phyloP scores from a whole-genome alignment of 2,113 vertebrate species.

The Mus pahari region DNA sequence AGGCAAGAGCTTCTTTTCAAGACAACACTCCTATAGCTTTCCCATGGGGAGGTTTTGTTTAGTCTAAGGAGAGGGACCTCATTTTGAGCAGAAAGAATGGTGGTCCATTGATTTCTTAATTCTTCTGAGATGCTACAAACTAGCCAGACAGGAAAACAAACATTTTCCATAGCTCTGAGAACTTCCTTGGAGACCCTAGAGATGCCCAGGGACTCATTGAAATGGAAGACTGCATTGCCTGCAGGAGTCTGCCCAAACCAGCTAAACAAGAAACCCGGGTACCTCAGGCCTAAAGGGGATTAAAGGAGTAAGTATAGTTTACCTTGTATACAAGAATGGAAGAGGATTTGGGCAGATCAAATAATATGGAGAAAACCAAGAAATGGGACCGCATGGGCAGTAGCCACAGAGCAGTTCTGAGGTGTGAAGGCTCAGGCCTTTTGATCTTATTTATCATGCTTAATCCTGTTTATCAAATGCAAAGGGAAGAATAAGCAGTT shows the following conservation, averaged over 20 bases:
- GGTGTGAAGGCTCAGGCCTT: not conserved
- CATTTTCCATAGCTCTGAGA: no score
- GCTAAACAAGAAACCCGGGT: not conserved
- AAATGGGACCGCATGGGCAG: fast-evolving
- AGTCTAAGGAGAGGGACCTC: not conserved
- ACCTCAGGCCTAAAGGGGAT: not conserved
- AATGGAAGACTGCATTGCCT: no score
- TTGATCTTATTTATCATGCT: no score
- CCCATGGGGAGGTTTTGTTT: not conserved
- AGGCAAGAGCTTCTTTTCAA: not conserved
- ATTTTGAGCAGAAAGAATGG: not conserved
- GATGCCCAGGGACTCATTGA: no score
- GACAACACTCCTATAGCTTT: not conserved
- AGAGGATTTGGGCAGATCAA: not conserved
- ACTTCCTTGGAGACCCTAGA: no score
- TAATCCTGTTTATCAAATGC: not conserved
- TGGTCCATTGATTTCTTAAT: not conserved
- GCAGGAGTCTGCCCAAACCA: fast-evolving
- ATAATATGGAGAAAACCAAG: not conserved
- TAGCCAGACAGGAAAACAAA: not conserved
- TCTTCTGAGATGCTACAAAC: not conserved
- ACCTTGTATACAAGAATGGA: not conserved
- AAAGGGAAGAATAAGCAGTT: not conserved
- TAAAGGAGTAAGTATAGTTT: not conserved
- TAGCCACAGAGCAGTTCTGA: not conserved